Conservation (phyloP, 2,113 vertebrate genomes). For the Eretmochelys imbricata region DNA sequence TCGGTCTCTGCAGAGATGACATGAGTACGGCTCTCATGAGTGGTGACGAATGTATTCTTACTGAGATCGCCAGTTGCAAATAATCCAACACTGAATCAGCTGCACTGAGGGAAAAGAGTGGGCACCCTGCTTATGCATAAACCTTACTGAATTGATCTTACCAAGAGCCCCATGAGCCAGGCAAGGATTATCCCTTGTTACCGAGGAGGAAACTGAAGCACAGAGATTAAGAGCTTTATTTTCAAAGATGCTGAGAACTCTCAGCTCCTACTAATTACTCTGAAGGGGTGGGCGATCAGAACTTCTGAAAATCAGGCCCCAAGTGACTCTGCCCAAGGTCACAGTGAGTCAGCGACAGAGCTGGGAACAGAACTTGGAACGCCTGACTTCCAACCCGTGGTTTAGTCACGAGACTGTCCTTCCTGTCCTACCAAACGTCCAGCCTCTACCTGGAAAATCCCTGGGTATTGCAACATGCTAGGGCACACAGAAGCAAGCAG, state of each 20-base stretch:
- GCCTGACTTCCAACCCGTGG: not conserved
- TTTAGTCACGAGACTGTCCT: not conserved
- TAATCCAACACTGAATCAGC: not conserved
- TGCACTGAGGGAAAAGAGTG: not conserved
- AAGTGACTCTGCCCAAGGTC: not conserved
- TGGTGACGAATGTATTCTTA: not conserved
- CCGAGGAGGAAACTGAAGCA: not conserved
- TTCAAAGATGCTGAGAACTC: not conserved
- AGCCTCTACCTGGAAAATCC: not conserved
- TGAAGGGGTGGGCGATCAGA: not conserved
- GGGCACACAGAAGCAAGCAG: not conserved
- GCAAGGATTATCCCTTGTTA: not conserved
- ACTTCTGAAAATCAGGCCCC: not conserved
- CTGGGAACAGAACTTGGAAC: not conserved
- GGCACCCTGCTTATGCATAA: not conserved
- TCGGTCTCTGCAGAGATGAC: not conserved
- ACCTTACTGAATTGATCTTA: not conserved
- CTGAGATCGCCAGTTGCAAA: not conserved
- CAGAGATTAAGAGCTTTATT: not conserved
- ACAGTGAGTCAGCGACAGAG: not conserved
- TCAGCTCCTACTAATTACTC: not conserved
- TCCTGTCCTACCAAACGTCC: not conserved
- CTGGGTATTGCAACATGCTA: not conserved
- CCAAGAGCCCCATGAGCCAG: not conserved
- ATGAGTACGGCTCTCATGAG: not conserved